phyloP scores from a whole-genome alignment of 2,113 vertebrate genomes.

The Grantiella picta region DNA sequence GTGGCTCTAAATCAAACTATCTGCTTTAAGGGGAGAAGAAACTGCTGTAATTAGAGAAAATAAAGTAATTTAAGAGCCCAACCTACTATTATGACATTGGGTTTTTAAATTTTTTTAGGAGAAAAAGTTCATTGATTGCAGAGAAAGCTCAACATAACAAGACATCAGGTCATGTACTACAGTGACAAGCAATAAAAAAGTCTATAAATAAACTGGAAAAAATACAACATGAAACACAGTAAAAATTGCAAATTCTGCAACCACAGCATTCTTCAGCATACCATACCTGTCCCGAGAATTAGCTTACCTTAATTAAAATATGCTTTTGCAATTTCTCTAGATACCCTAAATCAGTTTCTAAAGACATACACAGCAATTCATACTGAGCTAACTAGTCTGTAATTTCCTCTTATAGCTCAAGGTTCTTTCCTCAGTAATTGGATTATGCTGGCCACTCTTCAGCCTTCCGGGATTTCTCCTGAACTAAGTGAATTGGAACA shows the following conservation, averaged over 20 bases:
- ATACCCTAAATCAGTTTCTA: not conserved
- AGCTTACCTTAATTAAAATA: conserved; percentile 35
- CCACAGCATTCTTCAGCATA: not conserved
- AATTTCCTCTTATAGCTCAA: conserved; percentile 11
- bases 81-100: not conserved
- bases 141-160: not conserved
- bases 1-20: not conserved
- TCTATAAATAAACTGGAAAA: not conserved
- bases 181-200: not conserved
- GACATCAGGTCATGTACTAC: not conserved
- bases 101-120: not conserved
- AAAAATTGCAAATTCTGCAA: not conserved
- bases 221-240: not conserved
- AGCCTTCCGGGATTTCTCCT: conserved; percentile 25
- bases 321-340: not conserved
- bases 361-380: not conserved
- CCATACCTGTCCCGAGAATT: not conserved
- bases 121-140: not conserved
- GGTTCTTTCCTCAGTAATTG: conserved; percentile 41
- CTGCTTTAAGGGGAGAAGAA: not conserved
- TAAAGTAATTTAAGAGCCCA: not conserved
- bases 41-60: not conserved
- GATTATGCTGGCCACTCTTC: conserved; percentile 24
- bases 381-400: not conserved
- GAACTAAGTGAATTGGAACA: conserved; percentile 55